Conservation (phyloP, 2,888 invertebrate genomes). For the Diloba caeruleocephala region DNA sequence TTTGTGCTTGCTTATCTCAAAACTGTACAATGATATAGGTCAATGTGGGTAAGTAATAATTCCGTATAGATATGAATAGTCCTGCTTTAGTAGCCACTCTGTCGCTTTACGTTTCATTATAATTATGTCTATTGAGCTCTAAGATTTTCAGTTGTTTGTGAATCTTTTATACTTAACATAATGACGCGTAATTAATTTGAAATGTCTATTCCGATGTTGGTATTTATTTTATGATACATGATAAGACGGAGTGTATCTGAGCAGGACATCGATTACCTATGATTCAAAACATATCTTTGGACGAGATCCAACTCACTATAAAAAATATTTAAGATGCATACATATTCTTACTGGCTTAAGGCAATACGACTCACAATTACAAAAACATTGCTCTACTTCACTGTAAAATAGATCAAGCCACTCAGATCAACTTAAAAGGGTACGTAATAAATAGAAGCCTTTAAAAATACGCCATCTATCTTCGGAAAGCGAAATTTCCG, state of each 20-base stretch:
- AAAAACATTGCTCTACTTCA: conserved; percentile 16
- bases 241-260: conserved; percentile 5
- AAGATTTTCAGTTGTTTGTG: too few species aligned
- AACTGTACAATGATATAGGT: too few species aligned
- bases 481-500: conserved; percentile 17
- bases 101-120: too few species aligned
- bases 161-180: too few species aligned
- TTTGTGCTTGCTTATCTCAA: too few species aligned
- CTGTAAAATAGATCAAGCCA: conserved; percentile 24
- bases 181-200: too few species aligned
- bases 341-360: conserved; percentile 5
- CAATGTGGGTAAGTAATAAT: too few species aligned
- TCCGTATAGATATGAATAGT: too few species aligned
- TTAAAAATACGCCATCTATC: conserved; percentile 41
- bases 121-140: too few species aligned
- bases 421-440: conserved; percentile 41
- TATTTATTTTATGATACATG: too few species aligned
- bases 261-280: conserved; percentile 5
- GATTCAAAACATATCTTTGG: conserved; percentile 1
- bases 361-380: background rate
- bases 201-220: too few species aligned
- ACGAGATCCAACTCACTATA: background rate
- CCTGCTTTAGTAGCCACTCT: too few species aligned
- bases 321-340: conserved; percentile 1
- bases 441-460: conserved; percentile 23